These are phyloP conservation scores for Ophion ventricosus DNA, from an alignment of 2,888 invertebrate genomes.

Conservation along the genomic window DNA sequence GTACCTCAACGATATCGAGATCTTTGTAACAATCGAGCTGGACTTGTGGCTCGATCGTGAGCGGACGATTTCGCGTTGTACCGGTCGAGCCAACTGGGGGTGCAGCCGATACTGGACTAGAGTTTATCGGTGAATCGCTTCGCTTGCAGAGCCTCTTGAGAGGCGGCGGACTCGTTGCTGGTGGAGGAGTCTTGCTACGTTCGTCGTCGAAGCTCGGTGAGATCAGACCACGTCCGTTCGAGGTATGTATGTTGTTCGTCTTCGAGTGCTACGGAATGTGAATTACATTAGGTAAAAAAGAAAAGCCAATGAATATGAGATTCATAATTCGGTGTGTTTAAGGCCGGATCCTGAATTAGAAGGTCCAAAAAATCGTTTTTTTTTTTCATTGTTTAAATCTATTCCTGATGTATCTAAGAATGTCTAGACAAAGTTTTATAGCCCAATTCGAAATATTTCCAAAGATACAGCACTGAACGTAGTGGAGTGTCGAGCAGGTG, in stretches of 20 bases:
- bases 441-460: too few species aligned
- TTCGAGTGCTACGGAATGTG: conserved; percentile 77
- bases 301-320: neutral
- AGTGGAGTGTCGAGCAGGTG: too few species aligned
- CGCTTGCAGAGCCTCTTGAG: conserved; percentile 83
- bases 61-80: conserved; percentile 80
- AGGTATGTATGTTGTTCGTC: conserved; percentile 81
- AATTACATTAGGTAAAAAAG: conserved; percentile 1
- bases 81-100: conserved; percentile 74
- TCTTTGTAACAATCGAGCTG: conserved; percentile 83
- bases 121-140: conserved; percentile 82
- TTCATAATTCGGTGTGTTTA: too few species aligned
- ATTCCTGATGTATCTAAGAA: too few species aligned
- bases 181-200: conserved; percentile 81
- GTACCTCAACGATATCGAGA: conserved; percentile 82
- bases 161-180: conserved; percentile 82
- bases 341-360: too few species aligned
- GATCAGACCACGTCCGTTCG: conserved; percentile 81
- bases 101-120: conserved; percentile 81
- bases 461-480: too few species aligned
- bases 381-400: too few species aligned
- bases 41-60: conserved; percentile 82
- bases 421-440: too few species aligned
- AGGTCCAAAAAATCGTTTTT: too few species aligned
- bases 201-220: conserved; percentile 82